These are phyloP conservation scores for Aplysina aerophoba DNA, from an alignment of 37 sponge, comb jelly and placozoan species.

Conservation along the genomic window DNA sequence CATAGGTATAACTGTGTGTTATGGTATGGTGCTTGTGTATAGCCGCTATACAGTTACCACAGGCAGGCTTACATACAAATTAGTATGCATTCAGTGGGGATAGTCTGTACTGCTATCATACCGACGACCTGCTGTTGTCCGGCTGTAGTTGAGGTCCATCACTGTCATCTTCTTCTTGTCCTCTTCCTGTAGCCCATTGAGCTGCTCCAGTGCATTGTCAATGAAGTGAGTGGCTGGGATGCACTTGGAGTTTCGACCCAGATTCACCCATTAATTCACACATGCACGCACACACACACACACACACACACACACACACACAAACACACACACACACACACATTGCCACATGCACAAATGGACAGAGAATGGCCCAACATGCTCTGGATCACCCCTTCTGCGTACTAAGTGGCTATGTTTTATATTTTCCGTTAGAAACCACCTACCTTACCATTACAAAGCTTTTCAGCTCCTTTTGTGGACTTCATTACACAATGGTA, in stretches of 20 bases:
- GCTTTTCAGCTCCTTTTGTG: conserved; percentile 66
- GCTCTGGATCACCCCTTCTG: background rate
- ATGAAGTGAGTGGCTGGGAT: conserved; percentile 52
- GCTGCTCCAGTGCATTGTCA: conserved; percentile 85
- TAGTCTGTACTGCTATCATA: background rate
- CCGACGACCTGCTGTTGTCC: no score
- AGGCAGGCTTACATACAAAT: no score
- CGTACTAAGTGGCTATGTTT: background rate
- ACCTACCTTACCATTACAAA: conserved; percentile 60
- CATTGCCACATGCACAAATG: no score
- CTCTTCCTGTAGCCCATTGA: conserved; percentile 70
- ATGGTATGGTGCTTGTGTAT: no score
- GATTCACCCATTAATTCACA: background rate
- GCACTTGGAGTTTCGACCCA: no score
- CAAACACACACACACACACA: no score
- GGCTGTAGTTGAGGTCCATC: background rate
- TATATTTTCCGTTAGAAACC: conserved; percentile 52
- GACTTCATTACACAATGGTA: conserved; percentile 75
- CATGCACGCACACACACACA: no score
- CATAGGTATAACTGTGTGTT: no score
- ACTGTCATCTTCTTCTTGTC: background rate
- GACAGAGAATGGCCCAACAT: no score
- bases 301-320: no score
- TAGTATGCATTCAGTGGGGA: no score
- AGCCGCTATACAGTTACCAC: no score